Base-by-base conservation (phyloP, 2,113 vertebrate genomes). In the Embiotoca jacksoni region DNA sequence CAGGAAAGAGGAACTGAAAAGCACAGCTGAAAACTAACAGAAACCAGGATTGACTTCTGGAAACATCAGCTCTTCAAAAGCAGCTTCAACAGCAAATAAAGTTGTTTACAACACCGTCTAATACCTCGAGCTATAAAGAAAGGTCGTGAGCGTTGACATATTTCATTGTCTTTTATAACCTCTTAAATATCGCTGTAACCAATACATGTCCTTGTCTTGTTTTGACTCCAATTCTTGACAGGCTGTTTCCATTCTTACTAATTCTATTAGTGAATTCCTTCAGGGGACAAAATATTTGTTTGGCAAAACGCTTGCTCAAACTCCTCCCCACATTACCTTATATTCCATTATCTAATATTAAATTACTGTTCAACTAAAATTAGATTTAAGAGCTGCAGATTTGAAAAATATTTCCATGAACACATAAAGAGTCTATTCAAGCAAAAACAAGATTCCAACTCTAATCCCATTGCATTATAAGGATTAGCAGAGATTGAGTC, bases 1-100 rank as follows among this genome's bases (percentile, higher is more conserved):
- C 68, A 56, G 60, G 8, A 36, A 9, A 46, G 68, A 71, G 66
- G 49, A 69, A 75, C 30, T 15, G 56, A 56, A 71, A 37, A 61
- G 54, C 53, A 62, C 7, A 7, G 49, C 66, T 46, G 50, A 56
- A 73, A 73, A 58, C 66, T 23, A 60, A 58, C 60, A 80, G 16
- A 65, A 32, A 35, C 53, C 57, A 37, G 47, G 46, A 39, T 39
- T 2, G 41, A 66, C 63, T 73, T 49, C 62, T 68, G 47, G 56
- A 58, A 82, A 56, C 44, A 57, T 41, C 72, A 47, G 66, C 49
- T 54, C 64, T 71, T 75, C 35, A 69, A 72, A 75, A 52, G 41
- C 39, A 33, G 60, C 35, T 58, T 70, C 41, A 50, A 23, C 56
- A 33, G 56, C 16, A 30, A 30, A 23, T 55, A 4, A 23, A 4